These are phyloP conservation scores for Platycheirus rosarum DNA, from an alignment of 2,888 invertebrate genomes.

Conservation along the genomic window DNA sequence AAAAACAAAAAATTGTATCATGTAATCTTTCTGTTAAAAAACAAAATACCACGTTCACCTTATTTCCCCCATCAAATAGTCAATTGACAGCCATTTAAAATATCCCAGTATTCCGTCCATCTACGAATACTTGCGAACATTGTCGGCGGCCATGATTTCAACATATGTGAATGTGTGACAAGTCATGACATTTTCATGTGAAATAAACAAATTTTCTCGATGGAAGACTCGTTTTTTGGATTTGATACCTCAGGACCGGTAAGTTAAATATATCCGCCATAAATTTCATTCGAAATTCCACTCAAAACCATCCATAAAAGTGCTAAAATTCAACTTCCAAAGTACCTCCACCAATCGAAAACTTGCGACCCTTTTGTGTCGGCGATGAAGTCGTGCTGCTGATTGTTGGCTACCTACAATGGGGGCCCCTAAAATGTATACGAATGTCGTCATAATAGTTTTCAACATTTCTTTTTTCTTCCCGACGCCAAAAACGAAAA, in stretches of 20 bases:
- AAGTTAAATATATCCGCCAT: conserved; percentile 82
- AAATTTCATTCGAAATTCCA: conserved; percentile 22
- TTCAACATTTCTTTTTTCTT: conserved; percentile 21
- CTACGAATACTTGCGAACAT: conserved; percentile 63
- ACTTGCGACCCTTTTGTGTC: conserved; percentile 56
- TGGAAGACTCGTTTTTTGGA: conserved; percentile 95
- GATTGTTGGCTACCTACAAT: conserved; percentile 33
- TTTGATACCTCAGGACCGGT: conserved; percentile 91
- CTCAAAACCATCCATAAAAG: not conserved
- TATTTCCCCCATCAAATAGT: not conserved
- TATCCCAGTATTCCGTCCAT: conserved; percentile 39
- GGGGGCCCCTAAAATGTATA: conserved; percentile 50
- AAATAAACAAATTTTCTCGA: conserved; percentile 85
- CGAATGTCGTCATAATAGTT: conserved; percentile 60
- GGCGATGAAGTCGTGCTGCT: conserved; percentile 55
- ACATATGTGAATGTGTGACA: conserved; percentile 83
- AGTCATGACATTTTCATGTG: conserved; percentile 87
- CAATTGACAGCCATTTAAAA: conserved; percentile 37
- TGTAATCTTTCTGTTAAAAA: not conserved
- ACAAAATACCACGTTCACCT: not conserved
- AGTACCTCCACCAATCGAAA: conserved; percentile 23
- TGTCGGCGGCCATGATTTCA: conserved; percentile 75
- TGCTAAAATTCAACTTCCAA: conserved; percentile 26
- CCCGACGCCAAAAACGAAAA: not conserved
- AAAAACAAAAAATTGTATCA: not conserved